phyloP scores from a whole-genome alignment of 2,113 vertebrate species.

The Jaculus jaculus region DNA sequence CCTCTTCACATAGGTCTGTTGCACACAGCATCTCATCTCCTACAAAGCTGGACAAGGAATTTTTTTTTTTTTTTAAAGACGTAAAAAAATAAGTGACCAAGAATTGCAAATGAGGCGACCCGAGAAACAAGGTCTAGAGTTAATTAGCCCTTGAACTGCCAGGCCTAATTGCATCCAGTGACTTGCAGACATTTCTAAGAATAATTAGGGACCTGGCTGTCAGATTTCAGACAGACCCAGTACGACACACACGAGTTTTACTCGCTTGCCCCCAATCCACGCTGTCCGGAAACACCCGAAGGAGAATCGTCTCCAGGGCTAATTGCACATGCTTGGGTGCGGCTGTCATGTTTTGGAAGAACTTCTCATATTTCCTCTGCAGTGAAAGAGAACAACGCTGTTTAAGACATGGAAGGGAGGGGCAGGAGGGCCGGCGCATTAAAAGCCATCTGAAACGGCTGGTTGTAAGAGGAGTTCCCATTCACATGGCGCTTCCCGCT shows the following conservation, averaged over 20 bases:
- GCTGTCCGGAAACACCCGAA: constrained; percentile 35
- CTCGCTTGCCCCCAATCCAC: constrained; percentile 58
- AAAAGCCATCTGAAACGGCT: constrained; percentile 37
- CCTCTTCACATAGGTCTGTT: too few relatives aligned
- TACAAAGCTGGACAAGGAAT: constrained; percentile 59
- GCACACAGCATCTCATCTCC: not conserved
- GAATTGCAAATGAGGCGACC: constrained; percentile 72
- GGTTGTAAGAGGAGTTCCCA: not conserved
- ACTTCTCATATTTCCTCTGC: constrained; percentile 49
- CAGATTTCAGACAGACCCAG: constrained; percentile 77
- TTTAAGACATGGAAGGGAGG: constrained; percentile 61
- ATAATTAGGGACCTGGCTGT: constrained; percentile 84
- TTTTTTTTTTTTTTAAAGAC: not conserved
- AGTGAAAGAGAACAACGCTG: constrained; percentile 36
- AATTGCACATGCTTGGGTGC: constrained; percentile 47
- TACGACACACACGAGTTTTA: constrained; percentile 60
- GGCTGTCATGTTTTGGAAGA: constrained; percentile 69
- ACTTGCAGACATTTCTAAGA: constrained; percentile 84
- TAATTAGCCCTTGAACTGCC: constrained; percentile 87
- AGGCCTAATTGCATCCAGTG: constrained; percentile 81
- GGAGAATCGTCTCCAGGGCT: constrained; percentile 50
- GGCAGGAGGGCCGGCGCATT: not conserved
- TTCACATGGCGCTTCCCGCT: not conserved
- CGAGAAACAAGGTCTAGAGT: constrained; percentile 77
- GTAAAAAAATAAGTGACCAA: constrained; percentile 76